Percentiles rank a stretch among this genome's conserved stretches.
Conservation (phyloP, 2,888 invertebrate species). For the Drosophila neutralis region DNA sequence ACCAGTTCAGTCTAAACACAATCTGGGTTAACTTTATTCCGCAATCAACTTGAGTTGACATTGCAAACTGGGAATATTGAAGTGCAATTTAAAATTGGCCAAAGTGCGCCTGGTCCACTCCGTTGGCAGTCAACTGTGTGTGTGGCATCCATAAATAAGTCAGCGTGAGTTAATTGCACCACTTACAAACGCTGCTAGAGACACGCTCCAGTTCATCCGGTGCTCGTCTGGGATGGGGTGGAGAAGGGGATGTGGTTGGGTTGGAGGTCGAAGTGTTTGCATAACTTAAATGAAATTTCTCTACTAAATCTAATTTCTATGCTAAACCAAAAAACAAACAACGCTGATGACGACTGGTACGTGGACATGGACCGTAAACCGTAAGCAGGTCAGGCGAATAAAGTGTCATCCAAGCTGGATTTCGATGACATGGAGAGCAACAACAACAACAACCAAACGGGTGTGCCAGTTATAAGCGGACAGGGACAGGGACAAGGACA, state of each 20-base stretch:
- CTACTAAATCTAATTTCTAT: constrained; percentile 75
- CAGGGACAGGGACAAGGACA: constrained; percentile 46
- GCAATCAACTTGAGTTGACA: constrained; percentile 26
- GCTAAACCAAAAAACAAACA: constrained; percentile 75
- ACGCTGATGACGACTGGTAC: constrained; percentile 28
- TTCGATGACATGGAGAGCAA: constrained; percentile 80
- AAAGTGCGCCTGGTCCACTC: constrained; percentile 47
- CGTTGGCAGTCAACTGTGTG: constrained; percentile 40
- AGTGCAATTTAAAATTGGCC: constrained; percentile 52
- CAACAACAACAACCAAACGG: constrained; percentile 70
- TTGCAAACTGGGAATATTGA: constrained; percentile 47
- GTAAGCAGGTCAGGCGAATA: constrained; percentile 77
- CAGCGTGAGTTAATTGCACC: constrained; percentile 67
- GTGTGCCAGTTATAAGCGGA: constrained; percentile 62
- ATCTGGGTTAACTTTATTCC: constrained; percentile 3
- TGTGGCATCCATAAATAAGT: constrained; percentile 66
- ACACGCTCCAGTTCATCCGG: constrained; percentile 68
- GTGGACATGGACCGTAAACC: constrained; percentile 21
- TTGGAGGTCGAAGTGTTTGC: constrained; percentile 54
- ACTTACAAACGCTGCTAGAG: constrained; percentile 38
- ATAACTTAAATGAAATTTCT: constrained; percentile 75
- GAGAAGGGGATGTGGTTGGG: neutral
- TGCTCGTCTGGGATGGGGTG: constrained; percentile 23
- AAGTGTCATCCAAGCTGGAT: constrained; percentile 84
- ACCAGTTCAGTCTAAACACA: neutral